phyloP scores from a whole-genome alignment of 2,797 vertebrate species.

The Pelochelys cantorii region DNA sequence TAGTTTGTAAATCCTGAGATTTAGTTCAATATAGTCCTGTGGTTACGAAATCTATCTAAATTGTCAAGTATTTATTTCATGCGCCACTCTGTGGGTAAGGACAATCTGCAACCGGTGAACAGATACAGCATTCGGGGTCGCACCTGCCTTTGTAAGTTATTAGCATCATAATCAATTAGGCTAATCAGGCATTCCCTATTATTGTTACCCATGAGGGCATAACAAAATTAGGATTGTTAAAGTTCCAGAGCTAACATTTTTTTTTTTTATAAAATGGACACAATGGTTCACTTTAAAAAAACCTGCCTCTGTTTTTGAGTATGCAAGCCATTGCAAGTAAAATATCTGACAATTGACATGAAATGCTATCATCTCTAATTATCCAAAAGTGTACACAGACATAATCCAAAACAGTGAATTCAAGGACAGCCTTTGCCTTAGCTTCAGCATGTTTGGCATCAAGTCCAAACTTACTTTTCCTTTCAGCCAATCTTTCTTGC shows the following conservation, averaged over 20 bases:
- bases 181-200: too few relatives aligned
- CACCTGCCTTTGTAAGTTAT: too few relatives aligned
- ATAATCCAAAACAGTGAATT: slow-evolving; percentile 9
- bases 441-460: slow-evolving; percentile 22
- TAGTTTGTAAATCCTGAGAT: too few relatives aligned
- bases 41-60: too few relatives aligned
- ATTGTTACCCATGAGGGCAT: too few relatives aligned
- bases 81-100: too few relatives aligned
- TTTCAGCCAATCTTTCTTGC: neutral
- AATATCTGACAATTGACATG: neutral
- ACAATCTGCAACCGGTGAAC: too few relatives aligned
- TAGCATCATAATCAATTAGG: too few relatives aligned
- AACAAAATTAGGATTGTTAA: neutral
- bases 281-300: neutral
- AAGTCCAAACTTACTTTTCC: slow-evolving; percentile 36
- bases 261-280: neutral
- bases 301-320: neutral
- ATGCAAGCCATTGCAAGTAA: neutral
- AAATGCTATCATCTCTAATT: neutral
- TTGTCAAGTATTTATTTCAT: too few relatives aligned
- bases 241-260: neutral
- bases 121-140: too few relatives aligned
- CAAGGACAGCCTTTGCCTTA: neutral
- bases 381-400: neutral
- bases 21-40: too few relatives aligned